Evolutionary conservation across 2,113 vertebrate species (phyloP).

Genomic region (Sinosuthora webbiana): DNA sequence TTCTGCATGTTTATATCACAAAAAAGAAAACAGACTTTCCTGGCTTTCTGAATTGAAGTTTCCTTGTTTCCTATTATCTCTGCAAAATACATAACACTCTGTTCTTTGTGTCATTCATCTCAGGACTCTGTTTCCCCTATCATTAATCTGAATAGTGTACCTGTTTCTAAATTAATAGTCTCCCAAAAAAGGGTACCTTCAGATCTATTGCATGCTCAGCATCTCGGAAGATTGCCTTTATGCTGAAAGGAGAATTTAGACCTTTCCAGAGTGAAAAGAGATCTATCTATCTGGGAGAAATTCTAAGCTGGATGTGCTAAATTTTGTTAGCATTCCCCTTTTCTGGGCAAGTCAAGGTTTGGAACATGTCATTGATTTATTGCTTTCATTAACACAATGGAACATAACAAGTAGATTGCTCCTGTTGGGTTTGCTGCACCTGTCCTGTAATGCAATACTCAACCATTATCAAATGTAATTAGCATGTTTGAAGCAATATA

Average conservation of each 20-base stretch:
- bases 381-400: background rate
- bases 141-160: background rate
- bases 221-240: background rate
- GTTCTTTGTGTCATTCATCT: background rate
- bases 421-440: background rate
- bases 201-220: background rate
- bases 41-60: background rate
- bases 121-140: background rate
- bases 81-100: background rate
- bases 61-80: background rate
- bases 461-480: slow-evolving; percentile 11
- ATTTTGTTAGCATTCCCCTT: background rate
- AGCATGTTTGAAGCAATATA: background rate
- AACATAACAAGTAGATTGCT: background rate
- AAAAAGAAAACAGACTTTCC: background rate
- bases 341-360: background rate
- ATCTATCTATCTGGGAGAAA: background rate
- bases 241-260: background rate
- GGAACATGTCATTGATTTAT: background rate
- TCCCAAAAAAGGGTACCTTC: background rate
- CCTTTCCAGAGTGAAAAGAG: background rate
- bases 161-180: background rate
- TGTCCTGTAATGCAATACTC: background rate
- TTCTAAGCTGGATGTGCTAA: background rate
- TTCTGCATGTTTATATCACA: background rate